These are phyloP conservation scores for Alosa alosa DNA, from an alignment of 2,113 vertebrate genomes.

Conservation along the genomic window DNA sequence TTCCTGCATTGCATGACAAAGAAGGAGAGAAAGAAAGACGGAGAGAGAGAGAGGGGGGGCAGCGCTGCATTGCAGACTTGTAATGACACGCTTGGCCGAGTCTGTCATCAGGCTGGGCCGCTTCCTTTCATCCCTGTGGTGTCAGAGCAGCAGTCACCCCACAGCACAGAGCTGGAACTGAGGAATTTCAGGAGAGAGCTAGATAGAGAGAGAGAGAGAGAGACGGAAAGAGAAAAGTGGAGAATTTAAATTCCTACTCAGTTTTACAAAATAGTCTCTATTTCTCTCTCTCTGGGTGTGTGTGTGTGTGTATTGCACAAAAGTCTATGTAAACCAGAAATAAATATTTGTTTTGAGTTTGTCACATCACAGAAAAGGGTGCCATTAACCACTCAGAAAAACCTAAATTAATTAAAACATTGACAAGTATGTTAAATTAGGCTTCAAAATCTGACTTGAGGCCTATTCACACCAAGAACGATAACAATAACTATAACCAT, in stretches of 20 bases:
- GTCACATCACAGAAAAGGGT: too few relatives aligned
- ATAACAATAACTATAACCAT: too few relatives aligned
- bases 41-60: constrained; percentile 22
- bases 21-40: background rate
- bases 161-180: background rate
- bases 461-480: too few relatives aligned
- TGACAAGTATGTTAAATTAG: too few relatives aligned
- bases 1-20: constrained; percentile 32
- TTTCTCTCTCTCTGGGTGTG: background rate
- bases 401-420: too few relatives aligned
- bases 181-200: background rate
- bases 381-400: too few relatives aligned
- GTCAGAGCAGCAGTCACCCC: constrained; percentile 28
- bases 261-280: background rate
- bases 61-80: constrained; percentile 44
- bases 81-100: constrained; percentile 61
- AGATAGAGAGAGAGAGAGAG: background rate
- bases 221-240: background rate
- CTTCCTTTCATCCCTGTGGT: constrained; percentile 35
- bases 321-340: too few relatives aligned
- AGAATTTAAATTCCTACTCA: background rate
- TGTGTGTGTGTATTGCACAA: background rate
- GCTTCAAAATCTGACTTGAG: too few relatives aligned
- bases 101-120: constrained; percentile 54
- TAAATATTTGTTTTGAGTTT: too few relatives aligned